Base-by-base conservation (phyloP, 1,140 invertebrate species). In the Melanaphis sacchari region DNA sequence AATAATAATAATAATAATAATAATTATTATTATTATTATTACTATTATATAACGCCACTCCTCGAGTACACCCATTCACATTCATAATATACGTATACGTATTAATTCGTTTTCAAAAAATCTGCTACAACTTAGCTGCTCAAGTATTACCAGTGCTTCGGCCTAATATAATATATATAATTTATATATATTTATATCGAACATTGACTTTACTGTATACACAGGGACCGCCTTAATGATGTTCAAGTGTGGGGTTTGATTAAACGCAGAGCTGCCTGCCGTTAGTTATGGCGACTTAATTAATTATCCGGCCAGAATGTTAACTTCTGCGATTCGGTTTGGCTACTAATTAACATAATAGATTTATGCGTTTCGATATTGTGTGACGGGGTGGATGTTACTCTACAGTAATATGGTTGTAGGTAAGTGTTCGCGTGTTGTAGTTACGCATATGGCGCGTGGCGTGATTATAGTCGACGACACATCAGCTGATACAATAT, bases 161-260 rank as follows among this genome's bases (percentile, higher is more conserved):
- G 59, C 59, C 31, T n/a, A 6, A 24, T 26, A 85, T 43, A 26
- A 15, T 41, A 85, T 31, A 41, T 15, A 15, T n/a, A n/a, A n/a
- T 49, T 43, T 43, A 15, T 31, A 89, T 26, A 52, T 6, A 11
- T 52, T 89, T 49, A 88, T 36, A 36, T 52, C 43, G 87, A 54
- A 89, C 88, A 40, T 38, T 22, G 49, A 54, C n/a, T 54, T 7
- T 6, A 5, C 59, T n/a, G 59, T 26, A 24, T 52, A 89, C 2
- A 38, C 54, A 89, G 36, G 36, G 36, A 54, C 88, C 88, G 22
- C 88, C 88, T 54, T 54, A 89, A 54, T 54, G 46, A 38, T 89
- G 88, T 89, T 89, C 46, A 31, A 89, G 88, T 89, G 88, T 36
- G 9, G 88, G 46, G 1, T 89, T 89, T 54, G 88, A 89, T 89